phyloP scores from a whole-genome alignment of 2,888 invertebrate genomes.

The Malacosoma neustria region DNA sequence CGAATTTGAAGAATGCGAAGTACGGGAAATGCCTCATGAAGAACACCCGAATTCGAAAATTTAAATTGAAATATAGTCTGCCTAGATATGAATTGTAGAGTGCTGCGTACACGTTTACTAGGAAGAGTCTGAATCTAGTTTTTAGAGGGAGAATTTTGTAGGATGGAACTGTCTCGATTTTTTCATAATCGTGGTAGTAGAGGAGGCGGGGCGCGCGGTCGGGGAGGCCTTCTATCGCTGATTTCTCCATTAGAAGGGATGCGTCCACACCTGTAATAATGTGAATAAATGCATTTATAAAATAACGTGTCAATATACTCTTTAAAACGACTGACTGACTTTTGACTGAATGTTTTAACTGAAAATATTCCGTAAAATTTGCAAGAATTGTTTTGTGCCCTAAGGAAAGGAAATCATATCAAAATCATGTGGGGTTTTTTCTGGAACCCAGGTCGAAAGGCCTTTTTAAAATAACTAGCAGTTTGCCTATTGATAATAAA shows the following conservation, averaged over 20 bases:
- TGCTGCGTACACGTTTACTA: constrained; percentile 19
- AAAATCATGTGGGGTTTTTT: no score
- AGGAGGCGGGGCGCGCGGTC: constrained; percentile 29
- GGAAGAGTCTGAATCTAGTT: constrained; percentile 35
- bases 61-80: constrained; percentile 76
- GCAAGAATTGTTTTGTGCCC: no score
- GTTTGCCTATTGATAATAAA: no score
- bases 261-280: constrained; percentile 40
- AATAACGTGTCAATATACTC: no score
- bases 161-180: constrained; percentile 46
- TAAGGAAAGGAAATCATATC: no score
- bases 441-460: no score
- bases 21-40: constrained; percentile 81
- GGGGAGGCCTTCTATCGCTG: constrained; percentile 36
- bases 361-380: no score
- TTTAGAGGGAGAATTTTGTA: constrained; percentile 48
- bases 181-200: constrained; percentile 52
- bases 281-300: no score
- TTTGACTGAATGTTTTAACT: no score
- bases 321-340: no score
- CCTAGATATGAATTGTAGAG: constrained; percentile 66
- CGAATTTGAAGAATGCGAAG: constrained; percentile 79
- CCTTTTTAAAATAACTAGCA: no score
- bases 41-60: constrained; percentile 73
- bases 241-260: constrained; percentile 26